phyloP scores from a whole-genome alignment of 2,113 vertebrate genomes.

The Protobothrops mucrosquamatus region DNA sequence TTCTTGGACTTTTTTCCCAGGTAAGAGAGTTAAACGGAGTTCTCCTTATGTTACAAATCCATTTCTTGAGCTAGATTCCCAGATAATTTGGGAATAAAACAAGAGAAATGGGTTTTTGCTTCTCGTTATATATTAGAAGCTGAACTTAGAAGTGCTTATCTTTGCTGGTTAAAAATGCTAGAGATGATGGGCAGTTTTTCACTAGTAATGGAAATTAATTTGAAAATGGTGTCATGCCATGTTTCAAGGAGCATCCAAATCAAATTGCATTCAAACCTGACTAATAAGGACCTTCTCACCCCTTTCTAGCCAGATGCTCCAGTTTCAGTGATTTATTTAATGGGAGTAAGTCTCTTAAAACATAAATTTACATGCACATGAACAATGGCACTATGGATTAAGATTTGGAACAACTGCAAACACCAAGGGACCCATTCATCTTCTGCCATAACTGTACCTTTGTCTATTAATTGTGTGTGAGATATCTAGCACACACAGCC shows the following conservation, averaged over 20 bases:
- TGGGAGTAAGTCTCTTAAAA: not conserved
- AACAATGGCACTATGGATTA: not conserved
- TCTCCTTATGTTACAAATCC: not conserved
- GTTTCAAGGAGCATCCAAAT: not conserved
- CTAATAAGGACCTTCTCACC: not conserved
- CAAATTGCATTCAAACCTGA: not conserved
- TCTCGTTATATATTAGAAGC: not conserved
- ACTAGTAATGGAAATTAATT: not conserved
- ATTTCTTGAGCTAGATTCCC: not conserved
- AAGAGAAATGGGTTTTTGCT: not conserved
- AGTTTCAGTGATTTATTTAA: not conserved
- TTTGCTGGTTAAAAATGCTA: accelerated
- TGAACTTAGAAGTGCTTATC: not conserved
- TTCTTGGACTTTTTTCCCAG: accelerated
- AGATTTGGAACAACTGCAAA: not conserved
- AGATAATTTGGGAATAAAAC: not conserved
- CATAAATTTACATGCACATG: not conserved
- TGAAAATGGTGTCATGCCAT: not conserved
- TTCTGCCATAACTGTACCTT: not conserved
- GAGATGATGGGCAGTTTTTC: not conserved
- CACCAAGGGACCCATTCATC: not conserved
- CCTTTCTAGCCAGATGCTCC: not conserved
- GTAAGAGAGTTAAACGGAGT: not conserved
- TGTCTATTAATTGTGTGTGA: not conserved
- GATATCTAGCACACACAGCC: not conserved